Evolutionary conservation across 2,888 invertebrate species (phyloP).

Genomic region (Drosophila neonasuta): DNA sequence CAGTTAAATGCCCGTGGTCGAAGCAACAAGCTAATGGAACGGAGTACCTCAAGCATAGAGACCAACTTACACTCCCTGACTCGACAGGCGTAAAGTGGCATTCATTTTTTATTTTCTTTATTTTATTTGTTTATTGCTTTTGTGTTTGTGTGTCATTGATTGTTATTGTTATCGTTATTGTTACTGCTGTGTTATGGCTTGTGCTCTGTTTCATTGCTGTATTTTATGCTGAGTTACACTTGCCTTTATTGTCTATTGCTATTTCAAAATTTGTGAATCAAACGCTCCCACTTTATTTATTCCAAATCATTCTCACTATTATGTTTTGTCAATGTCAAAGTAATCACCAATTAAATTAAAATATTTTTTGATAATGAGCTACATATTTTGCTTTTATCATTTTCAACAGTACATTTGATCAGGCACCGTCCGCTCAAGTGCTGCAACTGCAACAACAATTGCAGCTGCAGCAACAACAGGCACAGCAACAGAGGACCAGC

Average conservation of each 20-base stretch:
- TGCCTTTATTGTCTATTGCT: slow-evolving; percentile 38
- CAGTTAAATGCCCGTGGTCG: slow-evolving; percentile 56
- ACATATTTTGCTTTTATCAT: not conserved
- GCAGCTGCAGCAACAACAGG: slow-evolving; percentile 72
- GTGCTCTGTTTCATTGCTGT: slow-evolving; percentile 31
- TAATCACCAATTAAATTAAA: not conserved
- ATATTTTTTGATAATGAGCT: not conserved
- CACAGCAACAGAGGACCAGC: slow-evolving; percentile 83
- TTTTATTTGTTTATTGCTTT: slow-evolving; percentile 23
- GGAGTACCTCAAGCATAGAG: slow-evolving; percentile 50
- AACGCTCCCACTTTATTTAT: slow-evolving; percentile 5
- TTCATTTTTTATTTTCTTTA: slow-evolving; percentile 50
- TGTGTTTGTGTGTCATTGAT: slow-evolving; percentile 20
- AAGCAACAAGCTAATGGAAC: slow-evolving; percentile 51
- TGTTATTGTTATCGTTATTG: slow-evolving; percentile 1
- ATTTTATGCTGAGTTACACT: slow-evolving; percentile 18
- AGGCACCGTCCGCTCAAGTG: slow-evolving; percentile 80
- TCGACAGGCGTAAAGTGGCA: slow-evolving; percentile 73
- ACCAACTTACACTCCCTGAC: slow-evolving; percentile 56
- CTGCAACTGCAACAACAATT: slow-evolving; percentile 69
- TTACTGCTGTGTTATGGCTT: slow-evolving; percentile 30
- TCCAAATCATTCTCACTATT: not conserved
- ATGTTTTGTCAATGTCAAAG: slow-evolving; percentile 14
- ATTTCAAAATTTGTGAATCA: slow-evolving; percentile 7
- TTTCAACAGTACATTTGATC: slow-evolving; percentile 78